phyloP scores from a whole-genome alignment of 2,888 invertebrate genomes.

The Drosophila fulvimacula region DNA sequence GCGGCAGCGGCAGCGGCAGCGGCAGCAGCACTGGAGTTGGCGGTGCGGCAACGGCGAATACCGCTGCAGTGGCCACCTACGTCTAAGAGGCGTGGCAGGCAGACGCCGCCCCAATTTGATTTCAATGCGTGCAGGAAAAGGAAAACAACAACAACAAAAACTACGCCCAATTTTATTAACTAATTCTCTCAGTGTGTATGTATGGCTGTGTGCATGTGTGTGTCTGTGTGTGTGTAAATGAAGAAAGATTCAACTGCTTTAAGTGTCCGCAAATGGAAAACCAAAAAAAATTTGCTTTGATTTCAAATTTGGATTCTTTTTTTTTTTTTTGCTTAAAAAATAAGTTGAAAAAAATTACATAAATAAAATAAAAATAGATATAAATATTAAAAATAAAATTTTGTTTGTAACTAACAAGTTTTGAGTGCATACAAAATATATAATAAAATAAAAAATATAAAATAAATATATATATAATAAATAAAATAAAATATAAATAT shows the following conservation, averaged over 20 bases:
- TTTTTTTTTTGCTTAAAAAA: slow-evolving; percentile 11
- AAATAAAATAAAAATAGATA: not conserved
- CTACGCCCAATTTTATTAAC: slow-evolving; percentile 40
- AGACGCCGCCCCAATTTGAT: slow-evolving; percentile 26
- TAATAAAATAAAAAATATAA: not conserved
- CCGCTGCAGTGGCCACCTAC: slow-evolving; percentile 87
- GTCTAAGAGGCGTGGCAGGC: slow-evolving; percentile 85
- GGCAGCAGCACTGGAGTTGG: slow-evolving; percentile 13
- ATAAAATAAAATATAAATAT: too few relatives aligned
- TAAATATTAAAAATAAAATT: not conserved
- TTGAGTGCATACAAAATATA: slow-evolving; percentile 7
- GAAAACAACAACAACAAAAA: slow-evolving; percentile 2
- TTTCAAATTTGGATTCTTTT: slow-evolving; percentile 57
- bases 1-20: slow-evolving; percentile 18
- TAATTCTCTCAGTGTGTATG: slow-evolving; percentile 41
- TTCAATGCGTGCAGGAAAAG: slow-evolving; percentile 29
- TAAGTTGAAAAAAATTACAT: not conserved
- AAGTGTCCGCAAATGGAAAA: slow-evolving; percentile 58
- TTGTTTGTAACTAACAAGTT: slow-evolving; percentile 25
- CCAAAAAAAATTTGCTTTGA: slow-evolving; percentile 24
- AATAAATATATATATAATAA: slow-evolving; percentile 10
- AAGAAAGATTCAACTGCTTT: slow-evolving; percentile 52
- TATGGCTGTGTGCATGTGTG: slow-evolving; percentile 7
- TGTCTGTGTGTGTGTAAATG: not conserved
- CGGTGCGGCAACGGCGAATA: slow-evolving; percentile 50